Percentiles rank a stretch among this genome's conserved stretches.
Evolutionary conservation across 2,113 vertebrate species (phyloP).

Genomic region (Tauraco erythrolophus): DNA sequence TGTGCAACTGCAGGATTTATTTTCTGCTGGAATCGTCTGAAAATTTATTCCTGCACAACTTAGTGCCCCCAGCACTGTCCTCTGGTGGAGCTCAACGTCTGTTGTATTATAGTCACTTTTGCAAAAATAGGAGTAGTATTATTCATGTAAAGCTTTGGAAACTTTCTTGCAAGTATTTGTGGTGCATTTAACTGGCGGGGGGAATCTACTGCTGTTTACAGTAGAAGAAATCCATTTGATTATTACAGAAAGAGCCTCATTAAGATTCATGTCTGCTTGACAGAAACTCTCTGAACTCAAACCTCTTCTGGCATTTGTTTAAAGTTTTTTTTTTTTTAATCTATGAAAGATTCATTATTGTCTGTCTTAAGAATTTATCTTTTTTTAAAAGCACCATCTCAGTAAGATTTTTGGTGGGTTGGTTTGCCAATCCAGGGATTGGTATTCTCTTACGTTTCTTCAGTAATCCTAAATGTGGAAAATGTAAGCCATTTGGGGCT

Average conservation of each 20-base stretch:
- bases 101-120: neutral
- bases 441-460: neutral
- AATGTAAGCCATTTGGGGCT: neutral
- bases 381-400: neutral
- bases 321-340: neutral
- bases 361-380: neutral
- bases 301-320: neutral
- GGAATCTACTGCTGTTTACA: neutral
- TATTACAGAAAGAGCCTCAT: neutral
- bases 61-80: neutral
- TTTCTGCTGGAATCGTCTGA: neutral
- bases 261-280: neutral
- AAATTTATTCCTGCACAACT: neutral
- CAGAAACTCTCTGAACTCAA: neutral
- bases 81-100: neutral
- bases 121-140: neutral
- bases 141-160: neutral
- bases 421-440: neutral
- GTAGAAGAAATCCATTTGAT: neutral
- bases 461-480: neutral
- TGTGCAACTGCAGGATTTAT: neutral
- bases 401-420: neutral
- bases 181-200: neutral
- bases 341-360: neutral
- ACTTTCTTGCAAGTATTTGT: neutral